Base-by-base conservation (phyloP, 1,140 invertebrate genomes). In the Augochlora pura region DNA sequence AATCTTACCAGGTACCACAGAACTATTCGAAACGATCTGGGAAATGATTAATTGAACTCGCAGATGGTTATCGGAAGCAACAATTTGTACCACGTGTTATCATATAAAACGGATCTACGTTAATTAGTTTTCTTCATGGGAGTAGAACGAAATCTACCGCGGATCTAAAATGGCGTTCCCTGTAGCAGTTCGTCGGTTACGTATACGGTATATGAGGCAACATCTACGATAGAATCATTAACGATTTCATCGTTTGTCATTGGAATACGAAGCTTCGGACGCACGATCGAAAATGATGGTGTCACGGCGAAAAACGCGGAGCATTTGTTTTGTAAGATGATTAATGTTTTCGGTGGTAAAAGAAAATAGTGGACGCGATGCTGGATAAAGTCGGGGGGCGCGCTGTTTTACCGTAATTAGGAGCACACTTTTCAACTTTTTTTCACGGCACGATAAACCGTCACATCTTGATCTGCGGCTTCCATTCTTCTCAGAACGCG, bases 351-450 rank as follows among this genome's bases (percentile, higher is more conserved):
- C 75, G 86, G 84, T 72, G 77, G 77, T 77, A 62, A 85, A 88
- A 81, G 74, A 78, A 87, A 80, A 87, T 86, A 81, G 89, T 87
- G 90, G 88, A 89, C 88, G 87, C 88, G 88, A 86, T 87, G 88
- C 88, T 21, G 86, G 86, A 81, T 76, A 83, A 71, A 86, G 86
- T 91, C 83, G 83, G 85, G 87, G 81, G 86, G 86, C 86, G 85
- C 82, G 82, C 84, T 90, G 90, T 91, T 91, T 91, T 90, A 89
- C 88, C 68, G 90, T 91, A 92, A 92, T 92, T 91, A 92, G 87
- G 87, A 86, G 86, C 87, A 89, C 89, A 90, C 88, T 89, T 88
- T 89, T 90, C 77, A 88, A 80, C 86, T 42, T 91, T 91, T n/a
- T 90, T 80, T 74, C 57, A 52, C 54, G 67, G 27, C 18, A 67